Conservation (phyloP, 2,797 vertebrate species). For the Pogonophryne albipinna region DNA sequence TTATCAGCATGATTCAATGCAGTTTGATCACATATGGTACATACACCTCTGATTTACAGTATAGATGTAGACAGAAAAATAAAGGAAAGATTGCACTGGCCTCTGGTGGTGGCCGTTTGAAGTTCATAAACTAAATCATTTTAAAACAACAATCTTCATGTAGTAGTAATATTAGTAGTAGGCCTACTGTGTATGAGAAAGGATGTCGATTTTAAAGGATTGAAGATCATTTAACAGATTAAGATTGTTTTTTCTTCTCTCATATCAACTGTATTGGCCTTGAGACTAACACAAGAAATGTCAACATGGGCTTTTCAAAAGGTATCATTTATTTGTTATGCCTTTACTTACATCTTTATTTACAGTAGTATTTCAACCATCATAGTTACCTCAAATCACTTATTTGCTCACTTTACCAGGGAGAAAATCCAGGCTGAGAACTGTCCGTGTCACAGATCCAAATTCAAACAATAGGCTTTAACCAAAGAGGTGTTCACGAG, state of each 20-base stretch:
- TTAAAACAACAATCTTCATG: too few relatives aligned
- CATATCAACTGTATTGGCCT: neutral
- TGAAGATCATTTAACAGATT: too few relatives aligned
- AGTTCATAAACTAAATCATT: neutral
- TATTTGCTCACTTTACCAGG: conserved; percentile 20
- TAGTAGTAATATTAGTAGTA: too few relatives aligned
- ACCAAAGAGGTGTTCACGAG: neutral
- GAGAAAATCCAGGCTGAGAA: conserved; percentile 18
- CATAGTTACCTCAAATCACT: conserved; percentile 41
- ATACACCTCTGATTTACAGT: neutral
- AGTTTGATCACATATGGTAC: conserved; percentile 13
- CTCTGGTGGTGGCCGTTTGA: conserved; percentile 58
- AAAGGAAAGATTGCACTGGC: conserved; percentile 51
- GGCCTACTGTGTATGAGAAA: too few relatives aligned
- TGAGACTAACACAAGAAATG: neutral
- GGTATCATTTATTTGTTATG: conserved; percentile 68
- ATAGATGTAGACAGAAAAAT: neutral
- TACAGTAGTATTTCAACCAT: conserved; percentile 75
- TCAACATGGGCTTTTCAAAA: conserved; percentile 57
- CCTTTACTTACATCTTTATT: conserved; percentile 81
- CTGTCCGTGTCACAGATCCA: neutral
- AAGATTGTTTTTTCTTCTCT: too few relatives aligned
- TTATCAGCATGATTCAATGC: neutral
- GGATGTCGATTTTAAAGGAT: too few relatives aligned
- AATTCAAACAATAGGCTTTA: conserved; percentile 28